phyloP scores from a whole-genome alignment of 1,140 invertebrate genomes.

The Drosophila ogumai region DNA sequence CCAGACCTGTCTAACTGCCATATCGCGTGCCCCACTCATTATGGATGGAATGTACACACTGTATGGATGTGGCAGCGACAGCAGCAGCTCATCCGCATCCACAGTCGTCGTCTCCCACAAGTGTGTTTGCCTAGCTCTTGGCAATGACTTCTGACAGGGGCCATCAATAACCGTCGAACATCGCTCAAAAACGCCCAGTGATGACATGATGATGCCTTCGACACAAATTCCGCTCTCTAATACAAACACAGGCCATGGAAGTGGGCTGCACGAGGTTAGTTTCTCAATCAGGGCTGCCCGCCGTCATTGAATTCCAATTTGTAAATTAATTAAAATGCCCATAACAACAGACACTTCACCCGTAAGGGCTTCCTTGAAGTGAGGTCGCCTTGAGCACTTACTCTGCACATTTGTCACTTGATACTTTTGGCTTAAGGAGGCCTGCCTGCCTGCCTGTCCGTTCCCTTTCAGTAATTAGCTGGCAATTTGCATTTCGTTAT shows the following conservation, averaged over 20 bases:
- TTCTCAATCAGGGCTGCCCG: constrained; percentile 1
- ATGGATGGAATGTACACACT: constrained; percentile 10
- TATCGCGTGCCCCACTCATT: constrained; percentile 70
- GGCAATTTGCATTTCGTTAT: constrained; percentile 62
- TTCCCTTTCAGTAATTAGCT: constrained; percentile 56
- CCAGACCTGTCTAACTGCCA: constrained; percentile 19
- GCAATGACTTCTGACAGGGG: constrained; percentile 58
- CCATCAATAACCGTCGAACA: constrained; percentile 59
- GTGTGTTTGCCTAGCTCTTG: constrained; percentile 59
- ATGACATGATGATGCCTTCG: constrained; percentile 30
- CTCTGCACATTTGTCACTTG: constrained; percentile 61
- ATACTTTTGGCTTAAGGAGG: constrained; percentile 46
- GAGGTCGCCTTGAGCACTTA: constrained; percentile 12
- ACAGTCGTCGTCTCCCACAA: constrained; percentile 25
- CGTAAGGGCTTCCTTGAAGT: not conserved
- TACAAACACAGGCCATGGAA: not conserved
- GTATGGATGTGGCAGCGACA: not conserved
- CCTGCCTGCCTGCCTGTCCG: not conserved
- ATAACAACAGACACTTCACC: not conserved
- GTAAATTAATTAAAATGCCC: not conserved
- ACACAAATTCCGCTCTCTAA: constrained; percentile 16
- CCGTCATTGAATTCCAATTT: constrained; percentile 7
- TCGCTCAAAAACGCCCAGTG: constrained; percentile 47
- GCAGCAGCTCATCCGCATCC: constrained; percentile 8
- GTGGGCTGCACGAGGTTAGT: no score